Evolutionary conservation across 2,113 vertebrate genomes (phyloP).

Genomic region (Neomonachus schauinslandi): DNA sequence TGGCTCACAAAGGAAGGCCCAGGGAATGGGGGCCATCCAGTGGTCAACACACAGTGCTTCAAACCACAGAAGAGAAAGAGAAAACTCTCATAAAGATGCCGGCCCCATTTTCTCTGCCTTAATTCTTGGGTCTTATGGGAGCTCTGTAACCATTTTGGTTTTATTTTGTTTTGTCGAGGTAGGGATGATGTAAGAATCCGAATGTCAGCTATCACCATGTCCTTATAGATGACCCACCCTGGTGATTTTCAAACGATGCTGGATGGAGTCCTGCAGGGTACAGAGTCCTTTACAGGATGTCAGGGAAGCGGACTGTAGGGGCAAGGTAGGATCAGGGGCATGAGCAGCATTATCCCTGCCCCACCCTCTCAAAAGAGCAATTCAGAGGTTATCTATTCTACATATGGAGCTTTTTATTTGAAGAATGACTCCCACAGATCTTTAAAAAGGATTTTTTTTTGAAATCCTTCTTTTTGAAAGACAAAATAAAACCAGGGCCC

Average conservation of each 20-base stretch:
- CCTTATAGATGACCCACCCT: neutral
- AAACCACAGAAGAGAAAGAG: neutral
- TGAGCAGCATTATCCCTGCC: neutral
- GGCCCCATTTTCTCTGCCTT: neutral
- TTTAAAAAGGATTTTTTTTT: neutral
- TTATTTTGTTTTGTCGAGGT: neutral
- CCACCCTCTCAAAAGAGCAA: neutral
- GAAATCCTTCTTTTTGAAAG: neutral
- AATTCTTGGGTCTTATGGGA: neutral
- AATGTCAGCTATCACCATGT: neutral
- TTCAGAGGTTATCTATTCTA: neutral
- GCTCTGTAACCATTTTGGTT: neutral
- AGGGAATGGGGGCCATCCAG: neutral
- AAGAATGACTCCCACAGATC: neutral
- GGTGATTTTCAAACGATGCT: neutral
- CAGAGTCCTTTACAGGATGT: neutral
- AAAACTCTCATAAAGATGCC: neutral
- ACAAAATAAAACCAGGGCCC: constrained; percentile 43
- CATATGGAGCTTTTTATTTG: neutral
- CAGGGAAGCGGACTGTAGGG: accelerated
- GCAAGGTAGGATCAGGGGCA: too few species aligned
- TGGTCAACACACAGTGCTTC: neutral
- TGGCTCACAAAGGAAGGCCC: neutral
- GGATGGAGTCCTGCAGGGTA: too few species aligned
- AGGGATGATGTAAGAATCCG: neutral